Percentiles rank a stretch among this genome's conserved stretches.
phyloP scores from a whole-genome alignment of 2,797 vertebrate species.

The Brachyalestes nurse region DNA sequence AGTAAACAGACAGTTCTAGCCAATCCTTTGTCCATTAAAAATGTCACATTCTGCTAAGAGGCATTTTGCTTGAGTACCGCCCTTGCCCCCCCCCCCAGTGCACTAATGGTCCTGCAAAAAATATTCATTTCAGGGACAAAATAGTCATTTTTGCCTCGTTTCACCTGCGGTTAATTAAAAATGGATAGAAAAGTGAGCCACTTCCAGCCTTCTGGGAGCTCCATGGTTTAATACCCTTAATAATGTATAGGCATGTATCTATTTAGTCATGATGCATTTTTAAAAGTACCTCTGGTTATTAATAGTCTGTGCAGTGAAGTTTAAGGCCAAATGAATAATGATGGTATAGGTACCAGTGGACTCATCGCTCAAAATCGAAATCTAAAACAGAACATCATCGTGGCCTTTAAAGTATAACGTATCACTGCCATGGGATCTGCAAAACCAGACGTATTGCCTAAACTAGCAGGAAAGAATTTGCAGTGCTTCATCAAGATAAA shows the following conservation, averaged over 20 bases:
- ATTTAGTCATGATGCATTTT: slow-evolving; percentile 29
- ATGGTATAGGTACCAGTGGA: background rate
- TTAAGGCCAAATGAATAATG: slow-evolving; percentile 16
- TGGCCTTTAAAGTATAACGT: slow-evolving; percentile 18
- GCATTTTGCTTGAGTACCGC: background rate
- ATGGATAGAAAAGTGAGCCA: background rate
- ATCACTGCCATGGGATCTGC: background rate
- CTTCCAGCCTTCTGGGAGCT: background rate
- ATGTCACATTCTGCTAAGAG: background rate
- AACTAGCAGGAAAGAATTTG: background rate
- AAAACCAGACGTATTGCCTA: slow-evolving; percentile 24
- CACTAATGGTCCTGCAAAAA: background rate
- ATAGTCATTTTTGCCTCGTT: slow-evolving; percentile 1
- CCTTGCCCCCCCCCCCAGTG: background rate
- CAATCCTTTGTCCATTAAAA: background rate
- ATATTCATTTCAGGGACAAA: background rate
- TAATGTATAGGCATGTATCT: slow-evolving; percentile 9
- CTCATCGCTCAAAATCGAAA: slow-evolving; percentile 27
- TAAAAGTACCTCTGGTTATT: slow-evolving; percentile 7
- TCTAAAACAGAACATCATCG: background rate
- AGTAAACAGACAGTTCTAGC: slow-evolving; percentile 23
- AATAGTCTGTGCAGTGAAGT: slow-evolving; percentile 14
- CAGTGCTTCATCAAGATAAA: slow-evolving; percentile 14
- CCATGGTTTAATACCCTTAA: background rate
- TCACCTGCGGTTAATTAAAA: slow-evolving; percentile 49